Base-by-base conservation (phyloP, 64 coral and sea anemone species). In the Astreopora myriophthalma region DNA sequence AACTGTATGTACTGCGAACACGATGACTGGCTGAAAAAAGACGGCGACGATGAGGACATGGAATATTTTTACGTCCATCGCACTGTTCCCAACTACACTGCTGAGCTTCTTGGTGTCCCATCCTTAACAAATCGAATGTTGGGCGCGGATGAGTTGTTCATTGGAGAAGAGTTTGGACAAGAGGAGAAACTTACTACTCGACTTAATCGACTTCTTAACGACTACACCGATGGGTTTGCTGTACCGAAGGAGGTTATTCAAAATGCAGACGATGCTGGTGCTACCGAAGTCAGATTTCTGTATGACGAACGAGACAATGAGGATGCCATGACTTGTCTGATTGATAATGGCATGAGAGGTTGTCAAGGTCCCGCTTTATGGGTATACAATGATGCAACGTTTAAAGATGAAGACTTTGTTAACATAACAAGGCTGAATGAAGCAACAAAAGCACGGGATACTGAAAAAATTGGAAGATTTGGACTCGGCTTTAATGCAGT, bases 401-500 rank as follows among this genome's bases (percentile, higher is more conserved):
- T 89, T 32, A 84, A 75, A 35, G 93, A 98, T 16, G 79, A 95
- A 73, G 96, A 98, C 51, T 98, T 94, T 58, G 62, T 90, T 38
- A 94, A 92, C 87, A 92, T 98, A 13, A 78, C 85, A 2, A 94
- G 92, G 8, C 83, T 98, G 6, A 98, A 85, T 73, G 88, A 71
- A 89, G 90, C 89, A 46, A 87, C 90, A 19, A 98, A 98, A 84
- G 93, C 76, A 48, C 60, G 85, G 6, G 90, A 98, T 19, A 85
- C 86, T 11, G 44, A 69, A 27, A 98, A 95, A 58, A 94, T 98
- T 71, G 96, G 96, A 34, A 82, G 93, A 33, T 98, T 98, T 75
- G 96, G 96, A 27, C 86, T 98, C 57, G 96, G 96, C 20, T 98
- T 98, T 82, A 98, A 95, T 84, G 88, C 96, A 49, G 96, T 95